These are phyloP conservation scores for Brachyalestes nurse DNA, from an alignment of 2,797 vertebrate genomes.

Conservation along the genomic window DNA sequence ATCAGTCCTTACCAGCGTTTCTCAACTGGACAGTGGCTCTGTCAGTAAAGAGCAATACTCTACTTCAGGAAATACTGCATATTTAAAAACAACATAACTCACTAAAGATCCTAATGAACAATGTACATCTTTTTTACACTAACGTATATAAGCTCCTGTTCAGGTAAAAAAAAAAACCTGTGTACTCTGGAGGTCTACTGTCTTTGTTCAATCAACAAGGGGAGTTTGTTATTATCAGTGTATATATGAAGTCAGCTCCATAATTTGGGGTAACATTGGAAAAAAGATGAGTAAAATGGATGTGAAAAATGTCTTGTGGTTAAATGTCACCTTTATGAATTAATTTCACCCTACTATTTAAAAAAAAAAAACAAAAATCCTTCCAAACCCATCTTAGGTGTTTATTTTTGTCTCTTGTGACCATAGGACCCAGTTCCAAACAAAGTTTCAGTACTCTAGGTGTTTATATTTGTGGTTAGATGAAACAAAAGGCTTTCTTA, in stretches of 20 bases:
- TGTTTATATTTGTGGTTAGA: too few species aligned
- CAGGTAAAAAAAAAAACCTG: neutral
- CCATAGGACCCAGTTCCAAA: too few species aligned
- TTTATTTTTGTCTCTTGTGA: too few species aligned
- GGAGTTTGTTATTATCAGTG: neutral
- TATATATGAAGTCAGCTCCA: neutral
- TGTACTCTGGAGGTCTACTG: neutral
- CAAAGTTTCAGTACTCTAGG: too few species aligned
- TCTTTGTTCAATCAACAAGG: neutral
- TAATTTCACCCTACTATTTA: too few species aligned
- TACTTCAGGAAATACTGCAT: neutral
- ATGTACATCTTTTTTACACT: constrained; percentile 10
- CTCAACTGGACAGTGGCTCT: neutral
- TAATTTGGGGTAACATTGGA: too few species aligned
- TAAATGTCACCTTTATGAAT: too few species aligned
- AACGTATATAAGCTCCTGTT: neutral
- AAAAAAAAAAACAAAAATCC: too few species aligned
- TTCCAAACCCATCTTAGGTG: too few species aligned
- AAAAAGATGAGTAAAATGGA: too few species aligned
- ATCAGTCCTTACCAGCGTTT: constrained; percentile 16
- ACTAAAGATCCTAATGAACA: neutral
- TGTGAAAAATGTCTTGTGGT: too few species aligned
- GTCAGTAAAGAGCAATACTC: constrained; percentile 4
- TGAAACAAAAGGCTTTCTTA: too few species aligned
- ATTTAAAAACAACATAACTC: neutral